phyloP scores from a whole-genome alignment of 2,113 vertebrate species.

The Columba livia region DNA sequence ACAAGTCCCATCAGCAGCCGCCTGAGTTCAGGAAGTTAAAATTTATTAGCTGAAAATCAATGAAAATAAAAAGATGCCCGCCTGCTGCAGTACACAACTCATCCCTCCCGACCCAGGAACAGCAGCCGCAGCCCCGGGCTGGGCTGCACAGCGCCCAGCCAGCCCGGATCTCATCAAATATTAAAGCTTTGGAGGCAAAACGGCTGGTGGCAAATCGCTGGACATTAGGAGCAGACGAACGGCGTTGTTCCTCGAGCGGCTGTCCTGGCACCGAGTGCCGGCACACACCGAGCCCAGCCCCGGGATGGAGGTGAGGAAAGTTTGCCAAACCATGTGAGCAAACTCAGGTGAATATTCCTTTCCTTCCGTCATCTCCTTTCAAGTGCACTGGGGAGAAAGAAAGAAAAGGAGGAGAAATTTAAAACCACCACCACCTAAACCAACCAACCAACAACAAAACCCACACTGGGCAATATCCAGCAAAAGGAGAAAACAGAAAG shows the following conservation, averaged over 20 bases:
- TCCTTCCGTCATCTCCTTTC: neutral
- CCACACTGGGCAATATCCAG: neutral
- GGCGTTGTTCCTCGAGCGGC: neutral
- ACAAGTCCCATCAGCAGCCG: neutral
- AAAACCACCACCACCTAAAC: too few relatives aligned
- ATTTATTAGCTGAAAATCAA: slow-evolving; percentile 57
- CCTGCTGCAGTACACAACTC: neutral
- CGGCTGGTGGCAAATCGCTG: slow-evolving; percentile 40
- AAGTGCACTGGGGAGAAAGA: neutral
- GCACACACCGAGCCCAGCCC: neutral
- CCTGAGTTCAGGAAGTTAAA: slow-evolving; percentile 22
- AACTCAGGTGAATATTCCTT: slow-evolving; percentile 8
- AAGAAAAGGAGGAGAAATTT: neutral
- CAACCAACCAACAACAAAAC: too few relatives aligned
- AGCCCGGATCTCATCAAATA: slow-evolving; percentile 33
- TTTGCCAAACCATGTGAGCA: slow-evolving; percentile 40
- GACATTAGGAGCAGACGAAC: neutral
- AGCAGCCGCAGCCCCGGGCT: neutral
- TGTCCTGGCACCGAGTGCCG: neutral
- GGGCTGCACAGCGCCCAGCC: slow-evolving; percentile 4
- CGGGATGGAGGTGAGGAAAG: neutral
- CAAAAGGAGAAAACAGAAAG: neutral
- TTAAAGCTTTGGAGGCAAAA: slow-evolving; percentile 56
- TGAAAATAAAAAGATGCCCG: neutral
- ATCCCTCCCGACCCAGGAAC: neutral